phyloP scores from a whole-genome alignment of 2,888 invertebrate species.

The Brachycybe producta region DNA sequence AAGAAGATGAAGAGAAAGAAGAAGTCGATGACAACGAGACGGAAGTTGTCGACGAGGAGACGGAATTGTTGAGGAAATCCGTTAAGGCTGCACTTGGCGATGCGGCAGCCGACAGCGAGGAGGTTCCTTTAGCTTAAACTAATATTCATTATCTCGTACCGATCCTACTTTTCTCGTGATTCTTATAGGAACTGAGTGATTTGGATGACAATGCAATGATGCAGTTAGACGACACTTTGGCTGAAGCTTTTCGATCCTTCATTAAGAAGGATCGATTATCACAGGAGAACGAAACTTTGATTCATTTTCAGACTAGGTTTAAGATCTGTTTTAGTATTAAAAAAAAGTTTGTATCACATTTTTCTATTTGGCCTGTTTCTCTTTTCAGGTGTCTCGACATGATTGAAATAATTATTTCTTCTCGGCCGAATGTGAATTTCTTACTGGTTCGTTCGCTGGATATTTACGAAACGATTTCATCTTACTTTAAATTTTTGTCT shows the following conservation, averaged over 20 bases:
- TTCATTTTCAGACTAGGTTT: slow-evolving; percentile 22
- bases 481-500: neutral
- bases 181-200: slow-evolving; percentile 39
- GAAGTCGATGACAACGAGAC: slow-evolving; percentile 27
- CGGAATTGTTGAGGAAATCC: slow-evolving; percentile 55
- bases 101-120: slow-evolving; percentile 43
- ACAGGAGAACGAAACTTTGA: slow-evolving; percentile 21
- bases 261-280: slow-evolving; percentile 22
- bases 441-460: neutral
- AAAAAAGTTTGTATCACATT: neutral
- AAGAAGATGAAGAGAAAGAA: slow-evolving; percentile 27
- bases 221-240: slow-evolving; percentile 54
- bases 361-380: neutral
- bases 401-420: neutral
- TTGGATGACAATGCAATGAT: slow-evolving; percentile 63
- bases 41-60: slow-evolving; percentile 41
- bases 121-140: slow-evolving; percentile 19
- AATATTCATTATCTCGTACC: neutral
- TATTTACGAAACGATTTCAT: neutral
- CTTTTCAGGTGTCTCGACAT: slow-evolving; percentile 8
- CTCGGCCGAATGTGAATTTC: neutral
- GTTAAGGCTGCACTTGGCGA: slow-evolving; percentile 53
- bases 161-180: neutral
- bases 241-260: slow-evolving; percentile 50
- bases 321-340: neutral